Conservation (phyloP, 2,113 vertebrate genomes). For the Artemisiospiza belli region DNA sequence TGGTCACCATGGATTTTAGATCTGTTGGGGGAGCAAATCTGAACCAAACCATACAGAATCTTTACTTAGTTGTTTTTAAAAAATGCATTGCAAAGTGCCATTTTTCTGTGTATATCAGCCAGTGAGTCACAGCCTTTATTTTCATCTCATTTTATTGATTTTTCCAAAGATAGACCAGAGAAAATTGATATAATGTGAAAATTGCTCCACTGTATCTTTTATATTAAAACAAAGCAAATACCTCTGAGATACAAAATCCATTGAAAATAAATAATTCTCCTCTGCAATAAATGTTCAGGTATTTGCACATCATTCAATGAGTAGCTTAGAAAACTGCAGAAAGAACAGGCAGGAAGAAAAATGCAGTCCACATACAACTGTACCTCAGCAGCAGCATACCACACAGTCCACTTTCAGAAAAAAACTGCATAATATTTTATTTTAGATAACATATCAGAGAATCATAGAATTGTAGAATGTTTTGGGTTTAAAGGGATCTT, state of each 20-base stretch:
- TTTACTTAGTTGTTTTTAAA: neutral
- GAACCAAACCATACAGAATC: neutral
- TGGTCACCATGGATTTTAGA: neutral
- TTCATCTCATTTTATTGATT: neutral
- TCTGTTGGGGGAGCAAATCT: neutral
- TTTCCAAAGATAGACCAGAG: neutral
- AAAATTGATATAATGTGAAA: neutral
- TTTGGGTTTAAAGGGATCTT: neutral
- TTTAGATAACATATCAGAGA: neutral
- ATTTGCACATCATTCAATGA: neutral
- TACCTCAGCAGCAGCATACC: neutral
- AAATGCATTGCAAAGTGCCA: neutral
- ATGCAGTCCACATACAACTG: neutral
- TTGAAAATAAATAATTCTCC: conserved; percentile 2
- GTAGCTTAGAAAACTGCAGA: neutral
- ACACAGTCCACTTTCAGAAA: neutral
- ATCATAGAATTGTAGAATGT: neutral
- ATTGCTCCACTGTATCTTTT: neutral
- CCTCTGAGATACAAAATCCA: neutral
- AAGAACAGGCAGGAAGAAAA: neutral
- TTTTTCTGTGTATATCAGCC: neutral
- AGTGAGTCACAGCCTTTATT: neutral
- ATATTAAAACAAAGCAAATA: neutral
- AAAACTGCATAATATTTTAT: neutral
- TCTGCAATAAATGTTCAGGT: neutral